Conservation (phyloP, 2,113 vertebrate genomes). For the Arothron firmamentum region DNA sequence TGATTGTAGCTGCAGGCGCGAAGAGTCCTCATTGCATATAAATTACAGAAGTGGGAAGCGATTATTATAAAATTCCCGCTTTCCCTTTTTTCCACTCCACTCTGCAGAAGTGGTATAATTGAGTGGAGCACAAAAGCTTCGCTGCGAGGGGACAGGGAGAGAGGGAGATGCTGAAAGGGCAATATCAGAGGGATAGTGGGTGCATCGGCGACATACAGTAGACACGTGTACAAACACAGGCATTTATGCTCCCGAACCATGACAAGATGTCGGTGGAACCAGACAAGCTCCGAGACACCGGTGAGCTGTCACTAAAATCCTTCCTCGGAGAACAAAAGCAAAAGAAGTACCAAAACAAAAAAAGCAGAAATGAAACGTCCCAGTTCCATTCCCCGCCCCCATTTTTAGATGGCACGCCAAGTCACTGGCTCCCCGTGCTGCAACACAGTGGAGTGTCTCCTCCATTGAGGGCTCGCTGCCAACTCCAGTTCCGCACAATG, state of each 20-base stretch:
- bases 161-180: slow-evolving; percentile 41
- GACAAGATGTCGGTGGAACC: slow-evolving; percentile 32
- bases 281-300: slow-evolving; percentile 37
- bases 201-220: slow-evolving; percentile 10
- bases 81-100: slow-evolving; percentile 58
- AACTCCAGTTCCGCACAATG: slow-evolving; percentile 70
- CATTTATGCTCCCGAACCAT: slow-evolving; percentile 11
- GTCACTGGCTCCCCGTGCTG: slow-evolving; percentile 48
- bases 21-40: slow-evolving; percentile 72
- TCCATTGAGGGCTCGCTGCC: slow-evolving; percentile 61
- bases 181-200: slow-evolving; percentile 25
- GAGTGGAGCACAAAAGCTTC: slow-evolving; percentile 75
- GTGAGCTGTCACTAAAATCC: slow-evolving; percentile 27
- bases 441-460: slow-evolving; percentile 60
- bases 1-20: slow-evolving; percentile 65
- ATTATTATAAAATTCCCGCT: slow-evolving; percentile 73
- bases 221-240: not conserved
- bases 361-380: slow-evolving; percentile 43
- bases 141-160: slow-evolving; percentile 44
- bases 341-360: slow-evolving; percentile 14
- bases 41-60: slow-evolving; percentile 74
- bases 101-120: slow-evolving; percentile 77
- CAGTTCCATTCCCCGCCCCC: slow-evolving; percentile 47
- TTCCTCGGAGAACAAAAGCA: not conserved
- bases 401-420: slow-evolving; percentile 42